Percentiles rank a stretch among this genome's conserved stretches.
Evolutionary conservation across 1,140 invertebrate genomes (phyloP).

Genomic region (Maniola jurtina): DNA sequence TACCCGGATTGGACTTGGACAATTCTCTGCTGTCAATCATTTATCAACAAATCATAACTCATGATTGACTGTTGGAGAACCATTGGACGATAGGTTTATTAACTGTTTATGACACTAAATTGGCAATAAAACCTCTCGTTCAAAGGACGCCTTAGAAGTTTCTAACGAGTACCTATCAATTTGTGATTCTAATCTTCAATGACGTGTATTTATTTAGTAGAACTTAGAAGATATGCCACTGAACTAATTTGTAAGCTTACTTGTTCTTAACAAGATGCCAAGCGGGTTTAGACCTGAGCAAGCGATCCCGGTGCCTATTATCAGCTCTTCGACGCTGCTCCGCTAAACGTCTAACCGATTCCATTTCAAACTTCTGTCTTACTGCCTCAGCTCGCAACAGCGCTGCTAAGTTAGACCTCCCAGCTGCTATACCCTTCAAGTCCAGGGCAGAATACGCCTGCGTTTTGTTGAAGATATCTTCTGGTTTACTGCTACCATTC

Average conservation of each 20-base stretch:
- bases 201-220: no score
- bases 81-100: no score
- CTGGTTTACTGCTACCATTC: constrained; percentile 38
- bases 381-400: constrained; percentile 84
- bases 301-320: constrained; percentile 79
- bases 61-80: no score
- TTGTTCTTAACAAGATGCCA: constrained; percentile 84
- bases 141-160: no score
- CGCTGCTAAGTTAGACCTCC: constrained; percentile 84
- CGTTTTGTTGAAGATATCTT: constrained; percentile 28
- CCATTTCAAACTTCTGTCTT: constrained; percentile 82
- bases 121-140: no score
- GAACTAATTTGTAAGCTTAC: constrained; percentile 38
- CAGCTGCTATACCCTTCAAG: constrained; percentile 68
- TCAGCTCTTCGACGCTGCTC: constrained; percentile 80
- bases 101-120: no score
- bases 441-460: constrained; percentile 63
- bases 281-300: constrained; percentile 82
- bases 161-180: no score
- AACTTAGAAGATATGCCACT: neutral
- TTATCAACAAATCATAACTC: no score
- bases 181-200: no score
- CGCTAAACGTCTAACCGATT: constrained; percentile 80
- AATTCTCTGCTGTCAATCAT: no score
- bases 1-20: no score